A percentile compares a stretch with the other conserved stretches of the same genome.
Conservation (phyloP, 1,140 invertebrate genomes). For the Cepaea nemoralis region DNA sequence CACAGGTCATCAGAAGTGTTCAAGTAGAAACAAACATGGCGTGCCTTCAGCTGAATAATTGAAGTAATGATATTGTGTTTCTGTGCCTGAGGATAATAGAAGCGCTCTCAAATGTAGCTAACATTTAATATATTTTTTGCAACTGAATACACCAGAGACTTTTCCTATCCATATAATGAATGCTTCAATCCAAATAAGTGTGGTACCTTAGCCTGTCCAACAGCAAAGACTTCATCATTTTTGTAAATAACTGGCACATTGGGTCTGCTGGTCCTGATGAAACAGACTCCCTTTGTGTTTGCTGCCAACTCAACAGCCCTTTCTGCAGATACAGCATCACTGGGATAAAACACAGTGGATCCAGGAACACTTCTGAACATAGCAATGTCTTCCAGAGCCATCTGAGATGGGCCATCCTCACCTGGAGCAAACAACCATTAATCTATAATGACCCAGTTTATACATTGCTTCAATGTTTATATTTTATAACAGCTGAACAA, state of each 20-base stretch:
- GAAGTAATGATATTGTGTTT: too few relatives aligned
- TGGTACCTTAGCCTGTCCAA: constrained; percentile 76
- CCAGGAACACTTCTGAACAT: constrained; percentile 94
- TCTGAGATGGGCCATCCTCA: constrained; percentile 99
- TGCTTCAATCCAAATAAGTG: neutral
- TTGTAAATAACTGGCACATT: constrained; percentile 89
- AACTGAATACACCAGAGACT: too few relatives aligned
- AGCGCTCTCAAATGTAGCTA: too few relatives aligned
- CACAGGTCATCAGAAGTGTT: too few relatives aligned
- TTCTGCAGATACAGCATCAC: constrained; percentile 94
- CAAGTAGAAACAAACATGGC: too few relatives aligned
- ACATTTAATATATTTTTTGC: too few relatives aligned
- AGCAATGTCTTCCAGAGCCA: constrained; percentile 97
- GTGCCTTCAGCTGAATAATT: too few relatives aligned
- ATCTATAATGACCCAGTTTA: neutral
- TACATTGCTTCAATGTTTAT: neutral
- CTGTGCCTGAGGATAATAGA: too few relatives aligned
- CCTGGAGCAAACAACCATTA: constrained; percentile 75
- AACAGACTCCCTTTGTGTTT: constrained; percentile 94
- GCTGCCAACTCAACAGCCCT: constrained; percentile 94
- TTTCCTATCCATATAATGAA: too few relatives aligned
- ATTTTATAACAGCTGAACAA: neutral
- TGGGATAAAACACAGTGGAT: constrained; percentile 95
- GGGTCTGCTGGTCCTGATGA: constrained; percentile 94
- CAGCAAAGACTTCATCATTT: constrained; percentile 86